Evolutionary conservation across 1,140 invertebrate genomes (phyloP), one percentile per base, ranked within the genome.

Genomic region (Metaphire vulgaris): DNA sequence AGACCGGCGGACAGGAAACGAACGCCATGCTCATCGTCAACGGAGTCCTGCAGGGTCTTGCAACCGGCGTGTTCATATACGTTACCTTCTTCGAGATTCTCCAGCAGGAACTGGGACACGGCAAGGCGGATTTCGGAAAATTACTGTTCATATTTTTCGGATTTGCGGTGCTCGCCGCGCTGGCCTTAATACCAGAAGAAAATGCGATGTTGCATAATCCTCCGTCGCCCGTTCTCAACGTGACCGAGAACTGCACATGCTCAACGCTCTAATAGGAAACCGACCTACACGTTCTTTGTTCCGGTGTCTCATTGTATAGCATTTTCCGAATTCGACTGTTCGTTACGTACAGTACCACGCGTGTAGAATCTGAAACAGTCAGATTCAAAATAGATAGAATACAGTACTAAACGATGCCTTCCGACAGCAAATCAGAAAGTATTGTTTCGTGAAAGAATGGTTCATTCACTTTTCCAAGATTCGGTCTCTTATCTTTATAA

Each of bases 11-110:
- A 12, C 28, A 68, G 14, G 29, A 34, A 21, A 66, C 69, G 28
- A 30, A 34, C 21, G 33, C 32, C 21, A 21, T 77, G 29, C 28
- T 76, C 31, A 73, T 89, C 15, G 80, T 87, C 12, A 75, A 74
- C 66, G 74, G 33, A 21, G 56, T 69, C 21, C 74, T 77, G 1
- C 76, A 77, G 73, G 76, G 74, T 33, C n/a, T 79, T 21, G 76
- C 78, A n/a, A 72, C 72, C 1, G 78, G 78, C n/a, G 77, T 73
- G 28, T 79, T 79, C 72, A 33, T 79, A 29, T 79, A 78, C 69
- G 76, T 78, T 12, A 72, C 75, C 1, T 79, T 79, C 72, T 69
- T 79, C 28, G 78, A 78, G 76, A 79, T 79, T 33, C 32, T 79
- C 1, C 31, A 34, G 15, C 75, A 72, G 16, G 56, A 77, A 33